A percentile compares a stretch with the other conserved stretches of the same genome.
Conservation (phyloP, 1,140 invertebrate genomes). For the Hesperophylax magnus region DNA sequence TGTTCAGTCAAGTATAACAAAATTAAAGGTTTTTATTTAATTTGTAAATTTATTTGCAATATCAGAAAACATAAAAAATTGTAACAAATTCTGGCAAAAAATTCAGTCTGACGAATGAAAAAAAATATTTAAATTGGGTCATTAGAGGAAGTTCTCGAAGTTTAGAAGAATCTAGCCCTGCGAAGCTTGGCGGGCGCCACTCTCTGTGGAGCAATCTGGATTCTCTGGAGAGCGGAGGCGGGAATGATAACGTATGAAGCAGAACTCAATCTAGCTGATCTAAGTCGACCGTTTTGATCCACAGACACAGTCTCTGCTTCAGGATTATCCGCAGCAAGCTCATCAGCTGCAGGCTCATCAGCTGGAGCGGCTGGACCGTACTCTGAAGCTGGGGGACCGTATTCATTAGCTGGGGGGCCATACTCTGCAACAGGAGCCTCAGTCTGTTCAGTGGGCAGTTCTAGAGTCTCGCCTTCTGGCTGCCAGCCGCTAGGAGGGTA, state of each 20-base stretch:
- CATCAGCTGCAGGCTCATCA: not conserved
- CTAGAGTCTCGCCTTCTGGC: slow-evolving; percentile 62
- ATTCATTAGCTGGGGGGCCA: slow-evolving; percentile 56
- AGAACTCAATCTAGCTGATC: not conserved
- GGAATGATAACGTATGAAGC: not conserved
- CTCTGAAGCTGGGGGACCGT: not conserved
- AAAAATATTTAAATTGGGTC: too few species aligned
- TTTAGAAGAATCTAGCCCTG: not conserved
- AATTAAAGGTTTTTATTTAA: too few species aligned
- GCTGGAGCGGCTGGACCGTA: slow-evolving; percentile 10
- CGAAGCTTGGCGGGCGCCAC: not conserved
- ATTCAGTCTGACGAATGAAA: too few species aligned
- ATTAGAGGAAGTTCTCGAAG: too few species aligned
- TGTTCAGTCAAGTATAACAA: too few species aligned
- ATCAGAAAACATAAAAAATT: too few species aligned
- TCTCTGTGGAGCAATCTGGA: not conserved
- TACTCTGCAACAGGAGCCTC: slow-evolving; percentile 63
- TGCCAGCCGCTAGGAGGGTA: slow-evolving; percentile 66
- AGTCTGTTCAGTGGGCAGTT: slow-evolving; percentile 64
- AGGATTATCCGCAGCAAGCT: not conserved
- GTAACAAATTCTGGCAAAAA: too few species aligned
- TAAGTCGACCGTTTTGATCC: slow-evolving; percentile 15
- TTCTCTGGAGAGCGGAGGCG: slow-evolving; percentile 12
- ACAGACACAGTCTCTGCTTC: slow-evolving; percentile 10
- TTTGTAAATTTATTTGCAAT: too few species aligned